Conservation (phyloP, 2,113 vertebrate species). For the Fulica atra region DNA sequence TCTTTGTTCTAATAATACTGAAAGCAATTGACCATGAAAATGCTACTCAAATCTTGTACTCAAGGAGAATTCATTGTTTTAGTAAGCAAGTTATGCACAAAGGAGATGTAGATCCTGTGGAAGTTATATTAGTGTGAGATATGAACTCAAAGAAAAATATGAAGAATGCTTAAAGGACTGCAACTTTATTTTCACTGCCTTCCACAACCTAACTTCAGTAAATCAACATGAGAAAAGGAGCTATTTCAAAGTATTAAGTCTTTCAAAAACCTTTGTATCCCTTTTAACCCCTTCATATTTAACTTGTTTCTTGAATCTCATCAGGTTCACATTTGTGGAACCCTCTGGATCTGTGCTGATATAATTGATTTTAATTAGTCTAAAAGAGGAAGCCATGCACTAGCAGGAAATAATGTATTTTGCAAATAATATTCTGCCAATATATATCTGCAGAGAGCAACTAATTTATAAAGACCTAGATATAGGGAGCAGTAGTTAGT, state of each 20-base stretch:
- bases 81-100: neutral
- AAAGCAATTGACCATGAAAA: constrained; percentile 51
- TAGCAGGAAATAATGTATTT: neutral
- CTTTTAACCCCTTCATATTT: neutral
- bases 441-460: neutral
- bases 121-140: neutral
- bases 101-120: neutral
- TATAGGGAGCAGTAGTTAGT: neutral
- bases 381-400: neutral
- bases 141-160: neutral
- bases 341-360: neutral
- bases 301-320: neutral
- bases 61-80: constrained; percentile 12
- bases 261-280: neutral
- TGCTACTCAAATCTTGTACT: neutral
- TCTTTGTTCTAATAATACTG: constrained; percentile 26
- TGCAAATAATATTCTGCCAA: neutral
- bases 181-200: neutral
- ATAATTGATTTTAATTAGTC: neutral
- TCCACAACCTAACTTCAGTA: neutral
- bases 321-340: neutral
- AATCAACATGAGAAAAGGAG: neutral
- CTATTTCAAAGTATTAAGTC: neutral
- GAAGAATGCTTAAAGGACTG: neutral
- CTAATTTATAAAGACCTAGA: neutral